Evolutionary conservation across 2,113 vertebrate species (phyloP).

Genomic region (Hirundichthys speculiger): DNA sequence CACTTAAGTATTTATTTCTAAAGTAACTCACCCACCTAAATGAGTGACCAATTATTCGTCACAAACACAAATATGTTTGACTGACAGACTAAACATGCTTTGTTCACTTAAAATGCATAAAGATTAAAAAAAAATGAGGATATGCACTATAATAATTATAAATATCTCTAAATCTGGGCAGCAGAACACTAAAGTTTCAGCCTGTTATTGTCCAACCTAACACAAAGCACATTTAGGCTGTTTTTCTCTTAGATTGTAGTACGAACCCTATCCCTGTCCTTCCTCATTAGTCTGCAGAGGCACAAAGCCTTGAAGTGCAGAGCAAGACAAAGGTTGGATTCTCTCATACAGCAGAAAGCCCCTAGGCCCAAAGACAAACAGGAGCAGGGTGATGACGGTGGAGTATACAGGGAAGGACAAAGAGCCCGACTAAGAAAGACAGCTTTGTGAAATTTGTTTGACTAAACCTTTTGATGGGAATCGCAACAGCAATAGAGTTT

Average conservation of each 20-base stretch:
- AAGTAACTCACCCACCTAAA: no score
- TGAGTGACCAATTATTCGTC: no score
- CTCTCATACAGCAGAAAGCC: constrained; percentile 43
- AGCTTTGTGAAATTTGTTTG: background rate
- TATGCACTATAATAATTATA: no score
- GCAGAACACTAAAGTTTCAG: background rate
- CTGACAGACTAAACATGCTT: background rate
- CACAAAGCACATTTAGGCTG: constrained; percentile 10
- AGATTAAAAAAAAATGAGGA: no score
- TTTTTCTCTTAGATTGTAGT: constrained; percentile 9
- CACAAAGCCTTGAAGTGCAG: constrained; percentile 45
- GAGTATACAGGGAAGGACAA: constrained; percentile 13
- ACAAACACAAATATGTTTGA: background rate
- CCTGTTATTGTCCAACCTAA: no score
- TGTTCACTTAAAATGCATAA: no score
- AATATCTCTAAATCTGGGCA: no score
- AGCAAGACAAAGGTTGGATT: constrained; percentile 58
- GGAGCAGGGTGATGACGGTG: constrained; percentile 17
- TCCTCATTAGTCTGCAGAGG: constrained; percentile 67
- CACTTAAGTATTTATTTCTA: no score
- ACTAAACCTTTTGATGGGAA: constrained; percentile 6
- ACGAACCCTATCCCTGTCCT: constrained; percentile 29
- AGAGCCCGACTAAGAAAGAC: background rate
- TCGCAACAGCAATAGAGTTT: no score
- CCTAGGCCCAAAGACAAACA: constrained; percentile 43